These are phyloP conservation scores for Helicoverpa armigera DNA, from an alignment of 1,140 invertebrate genomes.

Conservation along the genomic window DNA sequence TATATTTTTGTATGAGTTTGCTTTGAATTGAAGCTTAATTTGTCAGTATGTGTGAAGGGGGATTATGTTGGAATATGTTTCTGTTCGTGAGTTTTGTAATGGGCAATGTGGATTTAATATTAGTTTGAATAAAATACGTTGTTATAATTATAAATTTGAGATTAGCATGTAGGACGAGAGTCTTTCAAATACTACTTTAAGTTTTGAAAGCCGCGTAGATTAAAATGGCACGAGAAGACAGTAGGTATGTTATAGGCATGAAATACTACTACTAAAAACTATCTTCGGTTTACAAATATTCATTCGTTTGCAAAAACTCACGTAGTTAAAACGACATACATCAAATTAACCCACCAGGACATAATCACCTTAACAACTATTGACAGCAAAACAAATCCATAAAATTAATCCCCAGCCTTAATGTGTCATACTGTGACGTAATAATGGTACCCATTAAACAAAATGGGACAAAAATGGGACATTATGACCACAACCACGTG, in stretches of 20 bases:
- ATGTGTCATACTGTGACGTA: conserved; percentile 44
- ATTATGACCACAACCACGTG: conserved; percentile 33
- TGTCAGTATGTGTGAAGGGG: conserved; percentile 15
- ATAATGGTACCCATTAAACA: conserved; percentile 31
- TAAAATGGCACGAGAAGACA: no score
- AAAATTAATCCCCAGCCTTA: conserved; percentile 36
- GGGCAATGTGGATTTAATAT: no score
- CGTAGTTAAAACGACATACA: no score
- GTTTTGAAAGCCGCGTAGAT: no score
- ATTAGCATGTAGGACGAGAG: no score
- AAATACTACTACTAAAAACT: no score
- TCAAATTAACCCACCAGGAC: not conserved
- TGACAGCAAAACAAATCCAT: conserved; percentile 20
- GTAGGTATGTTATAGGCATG: no score
- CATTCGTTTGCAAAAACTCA: no score
- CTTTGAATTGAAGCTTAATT: conserved; percentile 13
- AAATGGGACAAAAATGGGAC: conserved; percentile 42
- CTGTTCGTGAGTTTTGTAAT: not conserved
- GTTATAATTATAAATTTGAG: no score
- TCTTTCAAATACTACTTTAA: no score
- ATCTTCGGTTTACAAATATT: no score
- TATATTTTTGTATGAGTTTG: conserved; percentile 25
- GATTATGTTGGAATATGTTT: not conserved
- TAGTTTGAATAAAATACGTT: no score
- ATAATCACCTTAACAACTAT: conserved; percentile 16